Evolutionary conservation across 2,888 invertebrate species (phyloP).

Genomic region (Temnothorax ravouxi): DNA sequence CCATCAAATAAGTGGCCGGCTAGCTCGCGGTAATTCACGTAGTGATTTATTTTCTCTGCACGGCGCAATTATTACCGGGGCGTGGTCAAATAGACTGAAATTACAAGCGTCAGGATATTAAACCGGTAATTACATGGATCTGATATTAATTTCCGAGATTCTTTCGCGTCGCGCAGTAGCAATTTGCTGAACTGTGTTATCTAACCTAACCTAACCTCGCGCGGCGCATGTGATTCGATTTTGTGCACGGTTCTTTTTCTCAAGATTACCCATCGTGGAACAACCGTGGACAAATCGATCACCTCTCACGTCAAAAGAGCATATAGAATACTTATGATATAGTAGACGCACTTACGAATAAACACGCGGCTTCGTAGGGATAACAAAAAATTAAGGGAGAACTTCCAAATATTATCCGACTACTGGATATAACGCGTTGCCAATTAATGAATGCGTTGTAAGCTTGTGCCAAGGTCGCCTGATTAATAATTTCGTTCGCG

Average conservation of each 20-base stretch:
- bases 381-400: neutral
- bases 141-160: slow-evolving; percentile 48
- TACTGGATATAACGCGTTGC: neutral
- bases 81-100: slow-evolving; percentile 47
- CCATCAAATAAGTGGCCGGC: neutral
- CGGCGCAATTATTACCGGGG: slow-evolving; percentile 41
- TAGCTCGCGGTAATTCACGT: neutral
- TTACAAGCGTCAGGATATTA: slow-evolving; percentile 53
- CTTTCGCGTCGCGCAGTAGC: slow-evolving; percentile 30
- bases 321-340: slow-evolving; percentile 13
- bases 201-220: neutral
- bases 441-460: neutral
- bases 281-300: slow-evolving; percentile 20
- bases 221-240: neutral
- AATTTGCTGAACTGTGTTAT: slow-evolving; percentile 15
- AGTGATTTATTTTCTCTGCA: slow-evolving; percentile 7
- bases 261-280: neutral
- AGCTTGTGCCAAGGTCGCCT: neutral
- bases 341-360: neutral
- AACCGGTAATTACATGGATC: slow-evolving; percentile 49
- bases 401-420: neutral
- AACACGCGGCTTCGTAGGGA: neutral
- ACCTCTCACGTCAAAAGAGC: neutral
- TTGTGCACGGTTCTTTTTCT: neutral
- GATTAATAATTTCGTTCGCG: slow-evolving; percentile 32